Evolutionary conservation across 2,797 vertebrate genomes (phyloP), one percentile per base, ranked within the genome.

Genomic region (Chelonia mydas): DNA sequence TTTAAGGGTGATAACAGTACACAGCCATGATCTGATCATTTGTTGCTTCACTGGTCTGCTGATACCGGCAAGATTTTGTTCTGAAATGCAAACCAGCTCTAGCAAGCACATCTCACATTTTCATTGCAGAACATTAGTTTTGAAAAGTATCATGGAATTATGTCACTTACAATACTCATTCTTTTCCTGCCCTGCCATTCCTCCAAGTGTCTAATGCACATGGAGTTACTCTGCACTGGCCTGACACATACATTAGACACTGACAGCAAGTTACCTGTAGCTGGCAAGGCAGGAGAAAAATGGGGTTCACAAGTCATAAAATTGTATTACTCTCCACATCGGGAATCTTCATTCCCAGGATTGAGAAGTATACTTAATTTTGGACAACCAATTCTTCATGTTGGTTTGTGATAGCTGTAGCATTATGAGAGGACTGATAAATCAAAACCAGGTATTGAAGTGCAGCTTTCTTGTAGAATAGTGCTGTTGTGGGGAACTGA

Each of bases 321-420:
- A 91, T 50, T 5, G 0, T 27, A 11, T 85, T 0, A 0, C 49
- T 90, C 5, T 5, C 0, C 0, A 2, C 2, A 4, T 33, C 55
- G 1, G 13, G 49, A 89, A 68, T 91, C 86, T 92, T 87, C 61
- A 59, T 87, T 79, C 82, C 21, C 19, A 1, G 0, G 54, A 41
- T 50, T 82, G 10, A 53, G 68, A 82, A 47, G 17, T 54, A 84
- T 74, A 78, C n/a, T 83, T 80, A 83, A 50, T 54, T 6, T 27
- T n/a, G 84, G 15, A 53, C 47, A 49, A 51, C 80, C 81, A 92
- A 86, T 94, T 94, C 74, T 65, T 96, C 65, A 37, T 53, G 47
- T 84, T 55, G 2, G 45, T 68, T 90, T 92, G 88, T 79, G 74
- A 81, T 59, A 90, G 85, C 37, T 84, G 31, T 94, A 94, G 90